A percentile compares a stretch with the other conserved stretches of the same genome.
Conservation (phyloP, 2,797 vertebrate species). For the Simalia tracyae region DNA sequence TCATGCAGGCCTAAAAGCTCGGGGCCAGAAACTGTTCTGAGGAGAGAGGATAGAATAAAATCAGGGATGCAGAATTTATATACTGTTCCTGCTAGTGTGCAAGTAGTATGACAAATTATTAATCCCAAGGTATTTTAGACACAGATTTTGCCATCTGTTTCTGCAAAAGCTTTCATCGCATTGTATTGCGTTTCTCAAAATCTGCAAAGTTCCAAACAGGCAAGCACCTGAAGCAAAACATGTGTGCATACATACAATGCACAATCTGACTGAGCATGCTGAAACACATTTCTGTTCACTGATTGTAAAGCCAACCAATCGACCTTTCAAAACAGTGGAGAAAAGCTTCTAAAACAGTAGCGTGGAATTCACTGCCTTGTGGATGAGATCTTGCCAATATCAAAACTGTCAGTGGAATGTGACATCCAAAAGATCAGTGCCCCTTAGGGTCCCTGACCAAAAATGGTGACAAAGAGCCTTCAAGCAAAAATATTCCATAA, state of each 20-base stretch:
- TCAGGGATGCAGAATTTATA: background rate
- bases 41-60: background rate
- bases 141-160: background rate
- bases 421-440: background rate
- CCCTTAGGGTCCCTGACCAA: background rate
- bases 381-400: background rate
- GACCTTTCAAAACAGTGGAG: background rate
- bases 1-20: background rate
- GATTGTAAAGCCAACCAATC: background rate
- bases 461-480: background rate
- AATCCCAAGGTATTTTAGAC: background rate
- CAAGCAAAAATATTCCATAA: background rate
- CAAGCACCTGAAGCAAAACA: slow-evolving; percentile 2
- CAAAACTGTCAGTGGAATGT: background rate
- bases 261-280: background rate
- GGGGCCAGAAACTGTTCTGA: background rate
- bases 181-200: background rate
- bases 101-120: background rate
- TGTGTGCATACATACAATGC: background rate
- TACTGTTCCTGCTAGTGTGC: background rate
- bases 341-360: background rate
- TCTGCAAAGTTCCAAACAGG: background rate
- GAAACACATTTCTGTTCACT: background rate
- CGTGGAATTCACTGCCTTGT: background rate
- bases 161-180: background rate